Conservation (phyloP, 2,113 vertebrate species). For the Castor canadensis region DNA sequence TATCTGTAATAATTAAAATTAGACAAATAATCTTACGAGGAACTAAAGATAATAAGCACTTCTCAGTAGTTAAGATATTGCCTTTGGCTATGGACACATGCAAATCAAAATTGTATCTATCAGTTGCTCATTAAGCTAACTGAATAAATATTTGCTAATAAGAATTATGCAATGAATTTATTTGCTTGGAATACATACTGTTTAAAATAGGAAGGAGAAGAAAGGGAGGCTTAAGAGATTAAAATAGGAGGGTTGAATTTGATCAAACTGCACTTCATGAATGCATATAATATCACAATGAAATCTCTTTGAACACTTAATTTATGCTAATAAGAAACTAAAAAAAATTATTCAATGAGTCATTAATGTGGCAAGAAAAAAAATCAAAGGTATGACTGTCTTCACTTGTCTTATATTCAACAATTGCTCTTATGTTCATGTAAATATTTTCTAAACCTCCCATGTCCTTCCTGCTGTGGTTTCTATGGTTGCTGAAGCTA, state of each 20-base stretch:
- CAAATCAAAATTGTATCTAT: constrained; percentile 26
- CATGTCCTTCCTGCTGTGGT: accelerated
- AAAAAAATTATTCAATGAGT: background rate
- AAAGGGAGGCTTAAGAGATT: no score
- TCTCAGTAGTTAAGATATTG: background rate
- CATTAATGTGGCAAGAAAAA: background rate
- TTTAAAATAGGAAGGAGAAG: no score
- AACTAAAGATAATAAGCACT: background rate
- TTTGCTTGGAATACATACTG: no score
- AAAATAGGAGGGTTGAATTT: no score
- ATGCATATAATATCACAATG: no score
- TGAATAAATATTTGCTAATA: background rate
- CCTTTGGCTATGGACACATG: background rate
- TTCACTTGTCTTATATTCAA: background rate
- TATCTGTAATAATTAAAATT: constrained; percentile 13
- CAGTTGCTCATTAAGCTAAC: background rate
- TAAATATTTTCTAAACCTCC: background rate
- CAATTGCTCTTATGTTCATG: background rate
- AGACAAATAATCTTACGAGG: background rate
- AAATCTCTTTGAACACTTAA: no score
- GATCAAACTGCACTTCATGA: no score
- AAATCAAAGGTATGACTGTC: background rate
- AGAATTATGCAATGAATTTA: background rate
- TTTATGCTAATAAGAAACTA: background rate
- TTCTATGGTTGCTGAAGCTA: no score